These are phyloP conservation scores for Bombus balteatus DNA, from an alignment of 1,140 invertebrate genomes.

Conservation along the genomic window DNA sequence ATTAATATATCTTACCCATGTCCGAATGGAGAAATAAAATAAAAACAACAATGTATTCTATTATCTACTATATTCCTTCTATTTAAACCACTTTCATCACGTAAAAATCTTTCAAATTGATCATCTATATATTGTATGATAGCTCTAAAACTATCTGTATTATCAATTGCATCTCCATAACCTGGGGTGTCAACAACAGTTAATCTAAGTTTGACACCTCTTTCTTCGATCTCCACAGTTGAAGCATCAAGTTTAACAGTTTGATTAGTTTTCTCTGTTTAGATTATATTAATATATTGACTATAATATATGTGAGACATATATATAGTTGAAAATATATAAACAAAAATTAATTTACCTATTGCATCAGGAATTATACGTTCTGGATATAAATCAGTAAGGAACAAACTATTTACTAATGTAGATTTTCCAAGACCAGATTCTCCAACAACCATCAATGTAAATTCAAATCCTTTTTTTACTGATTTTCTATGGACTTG, in stretches of 20 bases:
- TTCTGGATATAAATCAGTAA: slow-evolving; percentile 97
- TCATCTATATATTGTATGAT: slow-evolving; percentile 97
- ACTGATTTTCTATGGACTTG: slow-evolving; percentile 98
- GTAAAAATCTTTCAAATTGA: slow-evolving; percentile 95
- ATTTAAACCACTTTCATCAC: slow-evolving; percentile 95
- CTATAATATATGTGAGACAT: slow-evolving; percentile 17
- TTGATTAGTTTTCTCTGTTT: slow-evolving; percentile 92
- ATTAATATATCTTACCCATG: slow-evolving; percentile 89
- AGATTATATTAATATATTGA: slow-evolving; percentile 39
- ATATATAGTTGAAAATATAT: slow-evolving; percentile 20
- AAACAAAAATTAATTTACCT: slow-evolving; percentile 83
- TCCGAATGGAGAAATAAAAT: slow-evolving; percentile 99
- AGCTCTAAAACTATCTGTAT: slow-evolving; percentile 94
- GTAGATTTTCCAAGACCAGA: slow-evolving; percentile 99
- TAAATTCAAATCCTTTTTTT: slow-evolving; percentile 99
- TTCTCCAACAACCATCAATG: slow-evolving; percentile 98
- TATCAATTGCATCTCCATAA: slow-evolving; percentile 99
- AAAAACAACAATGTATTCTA: slow-evolving; percentile 98
- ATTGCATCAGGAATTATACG: slow-evolving; percentile 92
- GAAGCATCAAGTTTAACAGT: slow-evolving; percentile 95
- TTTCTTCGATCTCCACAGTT: slow-evolving; percentile 96
- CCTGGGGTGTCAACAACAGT: slow-evolving; percentile 99
- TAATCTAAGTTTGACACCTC: slow-evolving; percentile 93
- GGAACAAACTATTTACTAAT: slow-evolving; percentile 98
- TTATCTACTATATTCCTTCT: slow-evolving; percentile 96